Evolutionary conservation across 2,797 vertebrate species (phyloP).

Genomic region (Pantherophis vulpinus): DNA sequence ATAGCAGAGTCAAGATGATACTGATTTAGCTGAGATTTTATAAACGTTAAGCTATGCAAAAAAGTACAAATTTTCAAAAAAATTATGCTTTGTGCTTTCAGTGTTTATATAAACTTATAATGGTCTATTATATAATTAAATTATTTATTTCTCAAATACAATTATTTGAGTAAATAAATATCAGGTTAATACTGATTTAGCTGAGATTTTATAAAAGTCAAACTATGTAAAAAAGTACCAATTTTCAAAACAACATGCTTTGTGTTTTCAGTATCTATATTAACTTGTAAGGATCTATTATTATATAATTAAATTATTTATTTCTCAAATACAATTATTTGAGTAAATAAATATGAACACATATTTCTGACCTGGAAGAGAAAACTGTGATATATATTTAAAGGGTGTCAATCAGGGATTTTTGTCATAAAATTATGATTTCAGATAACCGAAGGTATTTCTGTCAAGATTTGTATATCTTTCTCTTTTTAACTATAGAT

Average conservation of each 20-base stretch:
- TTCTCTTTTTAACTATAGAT: conserved; percentile 71
- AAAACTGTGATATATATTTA: background rate
- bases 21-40: background rate
- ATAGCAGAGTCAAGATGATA: background rate
- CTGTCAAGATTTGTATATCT: conserved; percentile 36
- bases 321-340: background rate
- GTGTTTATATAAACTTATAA: background rate
- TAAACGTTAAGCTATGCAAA: background rate
- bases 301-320: background rate
- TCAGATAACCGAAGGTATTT: background rate
- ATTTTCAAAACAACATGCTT: background rate
- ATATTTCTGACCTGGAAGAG: background rate
- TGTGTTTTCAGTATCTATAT: background rate
- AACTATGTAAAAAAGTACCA: conserved; percentile 6
- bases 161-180: background rate
- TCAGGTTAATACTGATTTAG: background rate
- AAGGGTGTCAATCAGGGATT: conserved; percentile 14
- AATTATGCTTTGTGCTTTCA: background rate
- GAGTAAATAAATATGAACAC: background rate
- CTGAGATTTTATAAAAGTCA: background rate
- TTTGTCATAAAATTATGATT: background rate
- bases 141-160: background rate
- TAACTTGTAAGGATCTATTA: background rate
- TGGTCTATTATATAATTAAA: background rate
- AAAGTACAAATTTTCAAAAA: conserved; percentile 16